These are phyloP conservation scores for Epirrhoe tristata DNA, from an alignment of 2,888 invertebrate species.

Conservation along the genomic window DNA sequence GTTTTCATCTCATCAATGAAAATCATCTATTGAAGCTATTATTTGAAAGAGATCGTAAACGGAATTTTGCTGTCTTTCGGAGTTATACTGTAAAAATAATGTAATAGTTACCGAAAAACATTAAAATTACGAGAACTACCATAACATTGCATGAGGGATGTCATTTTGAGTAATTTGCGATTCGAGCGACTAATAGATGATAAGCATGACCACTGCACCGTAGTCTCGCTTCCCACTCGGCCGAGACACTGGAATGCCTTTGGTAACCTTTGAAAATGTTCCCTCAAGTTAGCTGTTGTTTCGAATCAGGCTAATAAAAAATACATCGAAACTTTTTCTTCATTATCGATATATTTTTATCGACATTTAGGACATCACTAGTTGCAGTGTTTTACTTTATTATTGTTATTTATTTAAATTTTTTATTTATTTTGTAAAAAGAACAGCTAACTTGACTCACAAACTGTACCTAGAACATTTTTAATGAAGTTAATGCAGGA, in stretches of 20 bases:
- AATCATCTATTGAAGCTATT: slow-evolving; percentile 31
- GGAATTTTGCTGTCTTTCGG: slow-evolving; percentile 35
- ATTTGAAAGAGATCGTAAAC: slow-evolving; percentile 17
- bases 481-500: slow-evolving; percentile 52
- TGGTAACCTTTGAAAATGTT: slow-evolving; percentile 49
- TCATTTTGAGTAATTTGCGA: slow-evolving; percentile 38
- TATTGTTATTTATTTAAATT: slow-evolving; percentile 39
- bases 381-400: no score
- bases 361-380: slow-evolving; percentile 24
- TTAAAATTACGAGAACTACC: slow-evolving; percentile 33
- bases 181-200: slow-evolving; percentile 39
- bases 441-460: slow-evolving; percentile 54
- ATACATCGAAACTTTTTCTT: slow-evolving; percentile 36
- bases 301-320: slow-evolving; percentile 23
- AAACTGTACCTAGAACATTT: slow-evolving; percentile 58
- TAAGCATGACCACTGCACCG: slow-evolving; percentile 48
- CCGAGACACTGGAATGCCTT: slow-evolving; percentile 61
- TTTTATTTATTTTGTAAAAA: slow-evolving; percentile 41
- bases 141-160: slow-evolving; percentile 54
- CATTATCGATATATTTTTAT: slow-evolving; percentile 23
- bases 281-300: slow-evolving; percentile 54
- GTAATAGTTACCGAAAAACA: slow-evolving; percentile 29
- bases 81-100: slow-evolving; percentile 36
- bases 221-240: slow-evolving; percentile 52
- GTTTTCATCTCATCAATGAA: slow-evolving; percentile 41